These are phyloP conservation scores for Tetragonula carbonaria DNA, from an alignment of 2,888 invertebrate genomes.

Conservation along the genomic window DNA sequence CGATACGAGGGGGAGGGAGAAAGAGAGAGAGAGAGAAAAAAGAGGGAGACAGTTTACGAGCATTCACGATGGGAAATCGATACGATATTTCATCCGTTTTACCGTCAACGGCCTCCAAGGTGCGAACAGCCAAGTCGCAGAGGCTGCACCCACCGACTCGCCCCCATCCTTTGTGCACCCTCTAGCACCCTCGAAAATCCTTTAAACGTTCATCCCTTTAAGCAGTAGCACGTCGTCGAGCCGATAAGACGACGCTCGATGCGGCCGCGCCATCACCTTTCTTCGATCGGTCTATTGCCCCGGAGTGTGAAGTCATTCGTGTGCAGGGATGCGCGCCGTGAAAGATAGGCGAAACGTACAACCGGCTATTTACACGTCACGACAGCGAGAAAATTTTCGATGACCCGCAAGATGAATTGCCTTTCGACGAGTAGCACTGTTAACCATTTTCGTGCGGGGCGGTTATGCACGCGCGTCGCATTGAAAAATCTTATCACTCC, in stretches of 20 bases:
- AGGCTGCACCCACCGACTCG: constrained; percentile 24
- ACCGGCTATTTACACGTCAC: constrained; percentile 51
- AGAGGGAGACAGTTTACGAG: constrained; percentile 52
- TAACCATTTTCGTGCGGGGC: neutral
- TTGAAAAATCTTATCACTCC: neutral
- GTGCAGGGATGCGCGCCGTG: constrained; percentile 38
- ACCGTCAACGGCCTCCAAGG: constrained; percentile 68
- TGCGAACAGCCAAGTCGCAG: constrained; percentile 57
- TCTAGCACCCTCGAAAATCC: constrained; percentile 69
- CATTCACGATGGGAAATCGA: constrained; percentile 78
- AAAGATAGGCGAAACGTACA: constrained; percentile 54
- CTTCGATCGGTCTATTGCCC: constrained; percentile 66
- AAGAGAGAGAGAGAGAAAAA: constrained; percentile 25
- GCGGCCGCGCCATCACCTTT: constrained; percentile 51
- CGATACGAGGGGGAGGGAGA: constrained; percentile 16
- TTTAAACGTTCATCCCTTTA: constrained; percentile 73
- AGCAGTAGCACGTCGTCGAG: constrained; percentile 66
- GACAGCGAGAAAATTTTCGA: constrained; percentile 42
- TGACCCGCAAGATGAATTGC: constrained; percentile 40
- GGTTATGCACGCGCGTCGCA: neutral
- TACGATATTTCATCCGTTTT: constrained; percentile 79
- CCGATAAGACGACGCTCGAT: constrained; percentile 70
- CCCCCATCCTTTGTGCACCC: neutral
- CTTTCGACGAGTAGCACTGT: neutral
- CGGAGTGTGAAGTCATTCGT: constrained; percentile 50